These are phyloP conservation scores for Andrena marginata DNA, from an alignment of 2,888 invertebrate genomes.

Conservation along the genomic window DNA sequence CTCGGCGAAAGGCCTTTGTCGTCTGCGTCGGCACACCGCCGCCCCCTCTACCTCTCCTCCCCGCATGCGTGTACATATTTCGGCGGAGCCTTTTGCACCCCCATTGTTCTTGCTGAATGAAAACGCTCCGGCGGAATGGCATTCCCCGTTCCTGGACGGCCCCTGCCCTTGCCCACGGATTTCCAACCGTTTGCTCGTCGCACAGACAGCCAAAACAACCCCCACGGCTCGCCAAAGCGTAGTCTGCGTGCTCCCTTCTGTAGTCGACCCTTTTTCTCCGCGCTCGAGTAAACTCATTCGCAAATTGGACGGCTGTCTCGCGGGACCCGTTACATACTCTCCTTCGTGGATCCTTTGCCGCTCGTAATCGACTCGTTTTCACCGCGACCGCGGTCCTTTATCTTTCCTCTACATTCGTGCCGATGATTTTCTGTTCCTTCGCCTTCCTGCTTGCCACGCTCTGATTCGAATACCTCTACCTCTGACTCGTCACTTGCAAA, in stretches of 20 bases:
- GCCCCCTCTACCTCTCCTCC: not conserved
- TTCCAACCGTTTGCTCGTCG: not conserved
- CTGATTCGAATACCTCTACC: too few relatives aligned
- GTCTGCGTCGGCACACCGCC: not conserved
- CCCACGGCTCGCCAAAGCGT: not conserved
- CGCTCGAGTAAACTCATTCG: constrained; percentile 1
- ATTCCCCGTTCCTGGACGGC: not conserved
- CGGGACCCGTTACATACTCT: not conserved
- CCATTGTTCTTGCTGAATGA: constrained; percentile 34
- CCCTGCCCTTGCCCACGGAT: constrained; percentile 18
- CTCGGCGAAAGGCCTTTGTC: constrained; percentile 26
- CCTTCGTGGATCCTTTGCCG: not conserved
- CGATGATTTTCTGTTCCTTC: too few relatives aligned
- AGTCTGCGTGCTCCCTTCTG: not conserved
- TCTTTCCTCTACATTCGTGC: too few relatives aligned
- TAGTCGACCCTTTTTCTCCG: not conserved
- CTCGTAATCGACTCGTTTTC: not conserved
- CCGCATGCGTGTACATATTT: constrained; percentile 18
- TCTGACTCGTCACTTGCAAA: too few relatives aligned
- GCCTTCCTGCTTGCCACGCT: too few relatives aligned
- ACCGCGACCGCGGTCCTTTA: too few relatives aligned
- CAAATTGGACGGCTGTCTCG: constrained; percentile 2
- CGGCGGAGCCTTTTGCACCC: constrained; percentile 12
- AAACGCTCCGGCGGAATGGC: constrained; percentile 23
- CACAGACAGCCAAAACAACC: constrained; percentile 7